Conservation (phyloP, 35 echinoderm and acorn worm species). For the Lytechinus pictus region DNA sequence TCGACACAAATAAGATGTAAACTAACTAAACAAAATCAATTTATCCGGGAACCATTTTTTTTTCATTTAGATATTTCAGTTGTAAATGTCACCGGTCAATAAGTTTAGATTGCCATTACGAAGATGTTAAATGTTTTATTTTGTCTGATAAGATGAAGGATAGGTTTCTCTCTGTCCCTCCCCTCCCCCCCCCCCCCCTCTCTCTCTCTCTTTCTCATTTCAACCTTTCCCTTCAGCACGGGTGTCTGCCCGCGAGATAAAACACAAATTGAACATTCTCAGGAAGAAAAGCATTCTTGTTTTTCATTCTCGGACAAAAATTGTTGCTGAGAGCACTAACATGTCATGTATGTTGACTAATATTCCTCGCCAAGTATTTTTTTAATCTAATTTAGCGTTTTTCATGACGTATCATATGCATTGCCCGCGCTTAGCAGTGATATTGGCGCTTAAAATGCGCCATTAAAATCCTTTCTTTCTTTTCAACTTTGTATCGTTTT, state of each 20-base stretch:
- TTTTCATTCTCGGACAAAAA: not conserved
- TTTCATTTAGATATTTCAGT: too few relatives aligned
- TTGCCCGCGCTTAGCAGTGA: not conserved
- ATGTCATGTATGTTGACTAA: conserved; percentile 37
- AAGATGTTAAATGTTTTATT: too few relatives aligned
- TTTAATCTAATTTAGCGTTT: conserved; percentile 34
- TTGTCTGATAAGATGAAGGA: too few relatives aligned
- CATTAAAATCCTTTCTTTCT: not conserved
- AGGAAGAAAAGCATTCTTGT: conserved; percentile 16
- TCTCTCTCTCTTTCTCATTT: not conserved
- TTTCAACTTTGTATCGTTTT: not conserved
- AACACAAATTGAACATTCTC: conserved; percentile 10
- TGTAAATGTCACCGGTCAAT: too few relatives aligned
- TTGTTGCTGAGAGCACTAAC: conserved; percentile 41
- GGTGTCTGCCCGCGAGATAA: not conserved
- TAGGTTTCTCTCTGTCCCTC: too few relatives aligned
- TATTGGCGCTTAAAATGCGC: not conserved
- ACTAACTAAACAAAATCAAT: too few relatives aligned
- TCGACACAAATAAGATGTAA: too few relatives aligned
- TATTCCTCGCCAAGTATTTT: not conserved
- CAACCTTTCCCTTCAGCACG: not conserved
- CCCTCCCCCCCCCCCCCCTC: not conserved
- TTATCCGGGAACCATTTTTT: too few relatives aligned
- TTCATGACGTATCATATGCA: not conserved
- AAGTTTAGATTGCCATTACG: too few relatives aligned